Conservation (phyloP, 2,113 vertebrate species). For the Sminthopsis crassicaudata region DNA sequence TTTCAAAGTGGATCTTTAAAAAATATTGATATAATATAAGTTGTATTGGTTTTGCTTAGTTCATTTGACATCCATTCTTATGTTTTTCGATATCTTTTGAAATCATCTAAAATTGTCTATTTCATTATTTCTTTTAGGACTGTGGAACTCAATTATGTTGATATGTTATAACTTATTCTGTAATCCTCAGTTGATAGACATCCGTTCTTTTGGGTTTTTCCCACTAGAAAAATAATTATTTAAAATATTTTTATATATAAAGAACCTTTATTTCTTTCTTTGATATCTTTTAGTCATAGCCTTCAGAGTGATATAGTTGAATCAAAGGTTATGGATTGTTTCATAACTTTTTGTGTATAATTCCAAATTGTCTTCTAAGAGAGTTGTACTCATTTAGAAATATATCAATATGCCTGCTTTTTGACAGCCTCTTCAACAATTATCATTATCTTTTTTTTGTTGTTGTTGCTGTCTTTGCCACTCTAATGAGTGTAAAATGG, state of each 20-base stretch:
- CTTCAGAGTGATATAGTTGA: not conserved
- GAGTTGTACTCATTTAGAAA: not conserved
- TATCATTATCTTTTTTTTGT: not conserved
- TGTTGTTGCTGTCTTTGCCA: not conserved
- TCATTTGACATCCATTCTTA: not conserved
- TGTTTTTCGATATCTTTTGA: not conserved
- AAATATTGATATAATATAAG: not conserved
- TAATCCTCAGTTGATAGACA: not conserved
- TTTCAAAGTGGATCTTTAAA: not conserved
- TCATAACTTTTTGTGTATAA: not conserved
- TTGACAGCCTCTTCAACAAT: not conserved
- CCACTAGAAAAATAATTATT: not conserved
- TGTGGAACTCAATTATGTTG: not conserved
- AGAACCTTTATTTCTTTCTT: not conserved
- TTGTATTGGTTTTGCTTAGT: not conserved
- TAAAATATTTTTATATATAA: not conserved
- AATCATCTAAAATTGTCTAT: not conserved
- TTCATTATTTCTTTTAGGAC: not conserved
- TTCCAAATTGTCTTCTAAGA: not conserved
- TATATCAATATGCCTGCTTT: not conserved
- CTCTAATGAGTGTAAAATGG: not conserved
- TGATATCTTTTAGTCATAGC: not conserved
- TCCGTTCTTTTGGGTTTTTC: not conserved
- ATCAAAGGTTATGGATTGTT: not conserved
- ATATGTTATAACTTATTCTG: not conserved